Evolutionary conservation across 1,140 invertebrate species (phyloP), one percentile per base, ranked within the genome.

Genomic region (Philopotamus ludificatus): DNA sequence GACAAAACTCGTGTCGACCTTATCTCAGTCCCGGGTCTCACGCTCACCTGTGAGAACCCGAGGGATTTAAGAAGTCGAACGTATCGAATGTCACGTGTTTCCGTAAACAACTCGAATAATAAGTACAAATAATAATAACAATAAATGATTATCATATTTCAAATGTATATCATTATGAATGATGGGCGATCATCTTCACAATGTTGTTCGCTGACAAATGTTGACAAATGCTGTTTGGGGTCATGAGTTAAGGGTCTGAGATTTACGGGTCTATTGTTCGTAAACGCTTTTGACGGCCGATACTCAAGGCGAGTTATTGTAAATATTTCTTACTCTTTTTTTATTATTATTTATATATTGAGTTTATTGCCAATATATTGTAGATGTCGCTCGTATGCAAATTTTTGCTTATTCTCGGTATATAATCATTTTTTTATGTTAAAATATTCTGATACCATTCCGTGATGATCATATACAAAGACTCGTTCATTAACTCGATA

Each of bases 241-340:
- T 23, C 63, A 53, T 25, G 44, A 63, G 55, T 65, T 60, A 63
- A 47, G 60, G 66, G 59, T 58, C 60, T 58, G 26, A 57, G 50
- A 44, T 63, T 54, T n/a, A 54, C 61, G 49, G 42, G 26, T 42
- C 61, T 41, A 63, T 39, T 22, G 53, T 62, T 53, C 47, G 41
- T 54, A 25, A 54, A 18, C 28, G 51, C 51, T 34, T 54, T 54
- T 34, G n/a, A n/a, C n/a, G n/a, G n/a, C n/a, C n/a, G n/a, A n/a
- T n/a, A n/a, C n/a, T n/a, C n/a, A n/a, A n/a, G n/a, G n/a, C n/a
- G n/a, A n/a, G n/a, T n/a, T n/a, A n/a, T n/a, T n/a, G n/a, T n/a
- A n/a, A n/a, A n/a, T n/a, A n/a, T n/a, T n/a, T n/a, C n/a, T n/a
- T n/a, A n/a, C n/a, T n/a, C n/a, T n/a, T n/a, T n/a, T n/a, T n/a